Base-by-base conservation (phyloP, 2,113 vertebrate genomes). In the Hystrix brachyura region DNA sequence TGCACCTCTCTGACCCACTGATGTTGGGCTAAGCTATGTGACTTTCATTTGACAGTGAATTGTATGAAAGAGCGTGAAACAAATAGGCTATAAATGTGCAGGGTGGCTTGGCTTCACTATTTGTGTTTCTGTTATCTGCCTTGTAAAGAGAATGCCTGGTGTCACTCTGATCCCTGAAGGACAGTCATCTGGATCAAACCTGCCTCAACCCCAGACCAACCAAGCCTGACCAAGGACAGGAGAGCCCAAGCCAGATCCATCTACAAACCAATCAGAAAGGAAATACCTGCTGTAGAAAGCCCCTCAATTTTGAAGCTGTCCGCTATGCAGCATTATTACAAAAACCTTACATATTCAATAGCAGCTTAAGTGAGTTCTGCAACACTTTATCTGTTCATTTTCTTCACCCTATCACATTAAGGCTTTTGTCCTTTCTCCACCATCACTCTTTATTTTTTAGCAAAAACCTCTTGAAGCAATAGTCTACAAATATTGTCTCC, bases 401-500 rank as follows among this genome's bases (percentile, higher is more conserved):
- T 32, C 46, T 72, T 53, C 4, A 82, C 19, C 12, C 46, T 43
- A 67, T 34, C 62, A 29, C 53, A 67, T n/a, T 38, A 60, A 80
- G 5, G 12, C 46, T 76, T 94, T 80, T n/a, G 91, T 57, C 71
- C 25, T 85, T 64, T 93, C 80, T 91, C 32, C 43, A 64, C 23
- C 78, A 76, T 25, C 38, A 65, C 19, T 34, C 21, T 69, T 46
- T 69, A 34, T 38, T 95, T 53, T 60, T 85, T 48, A 53, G 14
- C 62, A 46, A 88, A 21, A 82, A 76, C 34, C 48, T 91, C 76
- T 81, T 64, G 14, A 94, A 94, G 11, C 62, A 81, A 92, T 23
- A 18, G 1, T 60, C 32, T 81, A 60, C 1, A 57, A 9, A 25
- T n/a, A 23, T n/a, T 55, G 21, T 76, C 88, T 80, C 72, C 43